Evolutionary conservation across 2,888 invertebrate species (phyloP), one percentile per base, ranked within the genome.

Genomic region (Oscheius sp.): DNA sequence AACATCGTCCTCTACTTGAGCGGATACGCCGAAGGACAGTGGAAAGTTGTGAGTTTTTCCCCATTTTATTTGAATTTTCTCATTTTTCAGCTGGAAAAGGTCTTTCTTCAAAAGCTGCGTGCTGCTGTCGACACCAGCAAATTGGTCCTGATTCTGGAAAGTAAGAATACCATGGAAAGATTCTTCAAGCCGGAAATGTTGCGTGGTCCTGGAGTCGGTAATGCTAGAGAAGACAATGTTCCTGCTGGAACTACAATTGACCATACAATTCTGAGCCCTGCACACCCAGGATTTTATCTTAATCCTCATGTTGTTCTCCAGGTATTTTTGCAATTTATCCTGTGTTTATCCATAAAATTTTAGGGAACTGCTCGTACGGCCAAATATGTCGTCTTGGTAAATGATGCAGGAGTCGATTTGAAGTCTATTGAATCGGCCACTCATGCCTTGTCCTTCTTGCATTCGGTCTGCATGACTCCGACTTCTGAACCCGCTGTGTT

Each of bases 301-400:
- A 49, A 66, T 21, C 49, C 66, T 35, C 66, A 66, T 21, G 18
- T 29, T 5, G 49, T 66, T 18, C 52, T 66, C 25, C 25, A 66
- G 66, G 66, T 66, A 18, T 7, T 13, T n/a, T 59, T 9, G n/a
- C 41, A 41, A n/a, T 23, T 61, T 61, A 18, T 1, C n/a, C n/a
- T 2, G n/a, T 13, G 18, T 49, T 55, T 18, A 52, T 3, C 21
- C 2, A 23, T 18, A 21, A 3, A 3, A 25, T 49, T 64, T 18
- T 25, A 66, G 66, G 66, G 66, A 21, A 66, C 66, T 5, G 66
- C 66, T 12, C 16, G 52, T 16, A 52, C 66, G n/a, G 49, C 66
- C 7, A 66, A 66, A 29, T 66, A 52, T 35, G 16, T 27, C 12
- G 52, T 66, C 29, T 52, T 66, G 3, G 27, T 66, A n/a, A 66